Evolutionary conservation across 2,888 invertebrate species (phyloP).

Genomic region (Diarsia mendica): DNA sequence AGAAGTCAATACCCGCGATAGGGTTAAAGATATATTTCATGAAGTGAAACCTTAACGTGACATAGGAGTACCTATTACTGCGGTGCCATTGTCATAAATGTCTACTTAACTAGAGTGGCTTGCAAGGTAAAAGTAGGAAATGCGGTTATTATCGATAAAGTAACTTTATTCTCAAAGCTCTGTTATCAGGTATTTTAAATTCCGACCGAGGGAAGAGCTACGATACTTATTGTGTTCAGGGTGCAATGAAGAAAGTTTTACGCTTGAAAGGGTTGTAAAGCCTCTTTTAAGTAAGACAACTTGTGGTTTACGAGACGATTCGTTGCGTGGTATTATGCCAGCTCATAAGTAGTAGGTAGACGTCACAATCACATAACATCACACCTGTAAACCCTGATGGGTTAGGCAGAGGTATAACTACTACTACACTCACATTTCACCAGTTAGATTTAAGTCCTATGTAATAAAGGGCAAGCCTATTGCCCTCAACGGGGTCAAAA

Average conservation of each 20-base stretch:
- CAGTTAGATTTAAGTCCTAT: too few species aligned
- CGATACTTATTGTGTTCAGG: conserved; percentile 44
- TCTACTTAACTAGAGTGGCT: conserved; percentile 64
- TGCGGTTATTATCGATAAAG: conserved; percentile 62
- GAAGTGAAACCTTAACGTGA: conserved; percentile 57
- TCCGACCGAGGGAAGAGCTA: conserved; percentile 35
- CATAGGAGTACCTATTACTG: conserved; percentile 51
- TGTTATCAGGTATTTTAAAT: conserved; percentile 62
- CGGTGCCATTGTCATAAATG: conserved; percentile 63
- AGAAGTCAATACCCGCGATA: conserved; percentile 32
- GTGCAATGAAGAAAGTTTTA: conserved; percentile 40
- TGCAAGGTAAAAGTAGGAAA: conserved; percentile 60
- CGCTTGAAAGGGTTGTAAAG: conserved; percentile 45
- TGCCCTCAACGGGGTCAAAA: too few species aligned
- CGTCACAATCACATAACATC: not conserved
- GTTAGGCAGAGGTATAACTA: too few species aligned
- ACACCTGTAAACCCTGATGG: too few species aligned
- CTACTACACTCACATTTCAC: too few species aligned
- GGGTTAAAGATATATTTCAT: conserved; percentile 53
- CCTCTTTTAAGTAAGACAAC: conserved; percentile 31
- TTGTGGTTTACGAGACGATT: conserved; percentile 31
- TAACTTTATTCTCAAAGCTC: conserved; percentile 50
- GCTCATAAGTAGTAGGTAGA: not conserved
- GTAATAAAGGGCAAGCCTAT: too few species aligned
- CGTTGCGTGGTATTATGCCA: not conserved